Percentiles rank a stretch among this genome's conserved stretches.
Evolutionary conservation across 1,140 invertebrate species (phyloP).

Genomic region (Uloborus diversus): DNA sequence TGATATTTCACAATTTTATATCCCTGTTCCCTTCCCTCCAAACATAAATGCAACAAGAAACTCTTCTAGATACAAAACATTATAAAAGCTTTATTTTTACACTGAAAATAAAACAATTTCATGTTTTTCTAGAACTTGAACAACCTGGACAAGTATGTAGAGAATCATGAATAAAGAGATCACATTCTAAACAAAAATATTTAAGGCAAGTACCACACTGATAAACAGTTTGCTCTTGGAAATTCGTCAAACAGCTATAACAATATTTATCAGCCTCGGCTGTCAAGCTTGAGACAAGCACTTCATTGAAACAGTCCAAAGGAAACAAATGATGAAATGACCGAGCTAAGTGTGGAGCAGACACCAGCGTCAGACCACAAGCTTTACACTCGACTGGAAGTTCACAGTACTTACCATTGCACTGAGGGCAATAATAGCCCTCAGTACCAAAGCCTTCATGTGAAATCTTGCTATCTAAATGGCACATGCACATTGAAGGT

Average conservation of each 20-base stretch:
- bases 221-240: slow-evolving; percentile 76
- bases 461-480: slow-evolving; percentile 76
- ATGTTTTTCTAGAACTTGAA: slow-evolving; percentile 58
- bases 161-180: slow-evolving; percentile 91
- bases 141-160: slow-evolving; percentile 96
- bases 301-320: slow-evolving; percentile 83
- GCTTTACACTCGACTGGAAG: slow-evolving; percentile 95
- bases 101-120: not conserved
- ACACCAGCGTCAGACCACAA: slow-evolving; percentile 95
- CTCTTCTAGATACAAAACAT: no score
- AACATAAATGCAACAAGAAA: no score
- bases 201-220: slow-evolving; percentile 81
- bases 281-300: slow-evolving; percentile 31
- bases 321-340: slow-evolving; percentile 98
- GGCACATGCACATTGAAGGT: slow-evolving; percentile 70
- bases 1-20: no score
- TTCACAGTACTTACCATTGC: slow-evolving; percentile 96
- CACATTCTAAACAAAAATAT: slow-evolving; percentile 92
- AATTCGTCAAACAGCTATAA: slow-evolving; percentile 61
- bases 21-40: no score
- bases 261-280: slow-evolving; percentile 31
- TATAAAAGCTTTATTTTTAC: no score
- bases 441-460: slow-evolving; percentile 70
- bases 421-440: slow-evolving; percentile 96
- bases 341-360: slow-evolving; percentile 94